A percentile compares a stretch with the other conserved stretches of the same genome.
phyloP scores from a whole-genome alignment of 2,888 invertebrate genomes.

The Ectropis crepuscularia region DNA sequence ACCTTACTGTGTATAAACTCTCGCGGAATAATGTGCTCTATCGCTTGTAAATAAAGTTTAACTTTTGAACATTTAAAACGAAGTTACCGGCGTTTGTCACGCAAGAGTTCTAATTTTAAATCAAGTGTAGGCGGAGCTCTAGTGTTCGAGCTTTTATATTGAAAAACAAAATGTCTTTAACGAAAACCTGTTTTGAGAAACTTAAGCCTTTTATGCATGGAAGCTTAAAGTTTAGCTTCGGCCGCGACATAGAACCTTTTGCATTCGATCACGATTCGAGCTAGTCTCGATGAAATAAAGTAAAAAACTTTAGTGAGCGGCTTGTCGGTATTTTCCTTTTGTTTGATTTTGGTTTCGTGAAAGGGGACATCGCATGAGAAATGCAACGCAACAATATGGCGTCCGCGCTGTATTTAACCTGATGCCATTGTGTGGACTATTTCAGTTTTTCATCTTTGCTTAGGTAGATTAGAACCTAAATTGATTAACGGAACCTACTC shows the following conservation, averaged over 20 bases:
- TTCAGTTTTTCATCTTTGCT: background rate
- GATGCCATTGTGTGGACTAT: conserved; percentile 16
- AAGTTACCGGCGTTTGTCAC: conserved; percentile 83
- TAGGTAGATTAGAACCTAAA: background rate
- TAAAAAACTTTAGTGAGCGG: conserved; percentile 83
- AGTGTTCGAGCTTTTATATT: conserved; percentile 79
- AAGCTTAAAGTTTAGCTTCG: conserved; percentile 73
- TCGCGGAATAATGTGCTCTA: conserved; percentile 79
- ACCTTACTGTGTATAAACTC: conserved; percentile 80
- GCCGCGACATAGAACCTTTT: conserved; percentile 74
- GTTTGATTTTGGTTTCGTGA: conserved; percentile 81
- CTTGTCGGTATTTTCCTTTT: conserved; percentile 82
- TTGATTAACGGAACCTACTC: background rate
- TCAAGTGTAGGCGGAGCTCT: conserved; percentile 84
- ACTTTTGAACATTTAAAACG: conserved; percentile 80
- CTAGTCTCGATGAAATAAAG: conserved; percentile 75
- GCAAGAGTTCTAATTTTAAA: conserved; percentile 85
- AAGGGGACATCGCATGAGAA: conserved; percentile 83
- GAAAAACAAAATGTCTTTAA: conserved; percentile 83
- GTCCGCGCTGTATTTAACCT: conserved; percentile 56
- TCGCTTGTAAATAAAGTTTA: conserved; percentile 80
- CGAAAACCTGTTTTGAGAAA: conserved; percentile 81
- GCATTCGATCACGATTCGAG: conserved; percentile 46
- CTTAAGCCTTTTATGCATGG: conserved; percentile 82
- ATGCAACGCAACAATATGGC: conserved; percentile 83